Conservation (phyloP, 2,113 vertebrate species). For the Marmota flaviventris region DNA sequence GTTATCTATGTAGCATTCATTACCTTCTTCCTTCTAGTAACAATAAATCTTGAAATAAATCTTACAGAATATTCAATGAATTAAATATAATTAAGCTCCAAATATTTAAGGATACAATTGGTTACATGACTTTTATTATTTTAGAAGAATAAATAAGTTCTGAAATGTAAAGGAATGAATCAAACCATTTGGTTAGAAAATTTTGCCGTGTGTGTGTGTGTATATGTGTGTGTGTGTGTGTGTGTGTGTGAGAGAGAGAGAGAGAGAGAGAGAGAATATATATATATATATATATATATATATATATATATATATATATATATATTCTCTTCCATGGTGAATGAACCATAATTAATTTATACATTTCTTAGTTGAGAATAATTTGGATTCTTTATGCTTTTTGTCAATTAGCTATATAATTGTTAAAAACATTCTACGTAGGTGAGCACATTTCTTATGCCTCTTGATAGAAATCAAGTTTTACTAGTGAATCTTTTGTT, state of each 20-base stretch:
- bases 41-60: conserved; percentile 27
- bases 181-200: background rate
- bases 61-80: background rate
- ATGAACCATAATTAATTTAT: background rate
- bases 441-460: background rate
- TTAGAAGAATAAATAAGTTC: background rate
- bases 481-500: background rate
- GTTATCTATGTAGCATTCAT: background rate
- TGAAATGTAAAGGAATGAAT: background rate
- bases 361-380: background rate
- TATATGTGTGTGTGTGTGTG: no score
- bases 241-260: no score
- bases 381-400: background rate
- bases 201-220: background rate
- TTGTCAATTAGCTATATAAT: background rate
- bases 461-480: background rate
- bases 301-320: no score
- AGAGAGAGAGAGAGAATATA: no score
- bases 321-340: background rate
- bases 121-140: background rate
- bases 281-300: no score
- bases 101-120: background rate
- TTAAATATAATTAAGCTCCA: background rate
- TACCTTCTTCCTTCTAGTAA: background rate
- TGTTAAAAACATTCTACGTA: background rate